phyloP scores from a whole-genome alignment of 92 coral and sea anemone genomes.

The Epizoanthus fatuus region DNA sequence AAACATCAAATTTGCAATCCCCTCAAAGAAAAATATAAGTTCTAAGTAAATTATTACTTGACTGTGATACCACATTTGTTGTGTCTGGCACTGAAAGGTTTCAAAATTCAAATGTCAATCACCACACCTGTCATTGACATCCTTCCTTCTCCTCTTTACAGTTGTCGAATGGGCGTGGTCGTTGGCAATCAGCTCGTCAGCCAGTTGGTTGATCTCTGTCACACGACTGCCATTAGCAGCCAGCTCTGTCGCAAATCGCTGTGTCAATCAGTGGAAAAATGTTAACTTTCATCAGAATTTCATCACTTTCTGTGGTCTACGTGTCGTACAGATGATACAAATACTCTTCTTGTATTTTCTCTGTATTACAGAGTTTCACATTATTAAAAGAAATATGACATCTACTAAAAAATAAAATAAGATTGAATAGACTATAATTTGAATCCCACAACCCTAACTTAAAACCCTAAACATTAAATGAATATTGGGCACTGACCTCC shows the following conservation, averaged over 20 bases:
- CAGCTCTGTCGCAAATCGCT: conserved; percentile 89
- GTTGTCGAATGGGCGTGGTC: conserved; percentile 71
- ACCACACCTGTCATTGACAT: conserved; percentile 79
- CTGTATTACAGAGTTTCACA: too few species aligned
- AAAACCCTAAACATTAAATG: neutral
- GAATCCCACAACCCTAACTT: too few species aligned
- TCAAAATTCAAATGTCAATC: too few species aligned
- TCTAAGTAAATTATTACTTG: too few species aligned
- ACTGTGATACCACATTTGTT: too few species aligned
- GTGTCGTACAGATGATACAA: neutral
- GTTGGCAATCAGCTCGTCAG: conserved; percentile 75
- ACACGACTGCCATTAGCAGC: conserved; percentile 84
- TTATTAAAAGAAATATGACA: too few species aligned
- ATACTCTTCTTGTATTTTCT: neutral
- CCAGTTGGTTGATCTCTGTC: conserved; percentile 78
- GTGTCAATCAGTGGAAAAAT: neutral
- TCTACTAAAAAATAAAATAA: too few species aligned
- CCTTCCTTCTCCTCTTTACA: conserved; percentile 78
- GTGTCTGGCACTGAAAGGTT: too few species aligned
- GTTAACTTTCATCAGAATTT: neutral
- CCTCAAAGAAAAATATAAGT: too few species aligned
- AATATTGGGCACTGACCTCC: conserved; percentile 57
- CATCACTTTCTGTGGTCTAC: too few species aligned
- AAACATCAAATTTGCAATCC: too few species aligned
- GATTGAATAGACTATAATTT: too few species aligned